Evolutionary conservation across 1,140 invertebrate genomes (phyloP), one percentile per base, ranked within the genome.

Genomic region (Penaeus indicus): DNA sequence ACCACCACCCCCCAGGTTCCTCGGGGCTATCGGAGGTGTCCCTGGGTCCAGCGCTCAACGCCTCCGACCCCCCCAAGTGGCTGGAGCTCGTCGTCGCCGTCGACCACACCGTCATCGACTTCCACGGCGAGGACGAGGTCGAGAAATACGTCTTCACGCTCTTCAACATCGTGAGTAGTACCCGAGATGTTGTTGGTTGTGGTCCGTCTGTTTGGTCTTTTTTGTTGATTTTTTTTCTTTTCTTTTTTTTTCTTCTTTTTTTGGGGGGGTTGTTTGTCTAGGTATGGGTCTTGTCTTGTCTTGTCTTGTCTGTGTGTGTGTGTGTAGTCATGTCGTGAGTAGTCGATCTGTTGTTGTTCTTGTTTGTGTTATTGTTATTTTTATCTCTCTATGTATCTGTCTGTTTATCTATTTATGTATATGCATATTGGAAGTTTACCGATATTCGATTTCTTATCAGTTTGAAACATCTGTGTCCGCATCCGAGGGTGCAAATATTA

Each of bases 91-190:
- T 95, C 5, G 93, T 96, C 25, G 95, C 94, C 19, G 95, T 95
- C 27, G 96, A 96, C 92, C 93, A 95, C 91, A 95, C 95, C 0
- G 94, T 96, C 89, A 93, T 96, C 86, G 93, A 94, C 83, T 96
- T 96, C 92, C 95, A 96, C 91, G 95, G 95, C 16, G 93, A 93
- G 89, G 94, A 94, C 72, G 93, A 94, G 90, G 94, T 96, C 21
- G 94, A 95, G 91, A 95, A 95, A 89, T 96, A 96, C 92, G 94
- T 96, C 89, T 93, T 96, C 85, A 95, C 95, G 5, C 93, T 96
- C 83, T 94, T 96, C 93, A 96, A 96, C 91, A 96, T 96, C 89
- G 96, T 91, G 75, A 91, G 90, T 91, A 47, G 3, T 16, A 16
- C 4, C 64, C 11, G 5, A 16, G 54, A 5, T n/a, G 0, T 47